phyloP scores from a whole-genome alignment of 2,113 vertebrate species.

The Chinchilla lanigera region DNA sequence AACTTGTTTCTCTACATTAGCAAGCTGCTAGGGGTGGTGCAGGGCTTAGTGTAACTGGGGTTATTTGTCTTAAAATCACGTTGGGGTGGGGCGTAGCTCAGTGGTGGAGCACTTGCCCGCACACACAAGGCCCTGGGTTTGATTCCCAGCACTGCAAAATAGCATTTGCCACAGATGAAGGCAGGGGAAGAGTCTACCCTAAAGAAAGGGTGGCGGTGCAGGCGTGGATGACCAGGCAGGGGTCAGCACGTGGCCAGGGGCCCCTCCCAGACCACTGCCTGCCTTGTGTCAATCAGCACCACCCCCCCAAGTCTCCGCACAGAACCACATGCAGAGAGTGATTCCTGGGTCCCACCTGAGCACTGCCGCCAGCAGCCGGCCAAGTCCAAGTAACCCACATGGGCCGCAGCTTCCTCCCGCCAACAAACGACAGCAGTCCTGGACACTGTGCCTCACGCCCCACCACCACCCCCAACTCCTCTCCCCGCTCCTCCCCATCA shows the following conservation, averaged over 20 bases:
- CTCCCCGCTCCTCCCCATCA: neutral
- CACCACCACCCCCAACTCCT: neutral
- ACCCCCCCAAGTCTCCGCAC: rapidly evolving
- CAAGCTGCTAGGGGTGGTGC: neutral
- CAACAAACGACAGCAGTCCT: neutral
- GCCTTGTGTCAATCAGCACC: rapidly evolving
- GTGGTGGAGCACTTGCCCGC: neutral
- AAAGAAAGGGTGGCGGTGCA: neutral
- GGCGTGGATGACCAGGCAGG: rapidly evolving
- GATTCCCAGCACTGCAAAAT: neutral
- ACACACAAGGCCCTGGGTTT: neutral
- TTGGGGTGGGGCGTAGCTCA: neutral
- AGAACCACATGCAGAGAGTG: neutral
- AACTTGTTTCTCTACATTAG: neutral
- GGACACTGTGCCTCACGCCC: neutral
- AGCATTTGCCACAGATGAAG: neutral
- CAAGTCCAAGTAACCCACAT: neutral
- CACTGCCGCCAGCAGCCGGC: neutral
- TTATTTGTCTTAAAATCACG: neutral
- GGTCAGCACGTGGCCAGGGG: rapidly evolving
- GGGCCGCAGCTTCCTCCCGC: neutral
- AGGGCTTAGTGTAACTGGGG: neutral
- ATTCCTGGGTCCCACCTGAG: neutral
- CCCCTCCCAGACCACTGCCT: rapidly evolving
- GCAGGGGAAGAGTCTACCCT: neutral